phyloP scores from a whole-genome alignment of 2,888 invertebrate species.

The Liodrosophila aerea region DNA sequence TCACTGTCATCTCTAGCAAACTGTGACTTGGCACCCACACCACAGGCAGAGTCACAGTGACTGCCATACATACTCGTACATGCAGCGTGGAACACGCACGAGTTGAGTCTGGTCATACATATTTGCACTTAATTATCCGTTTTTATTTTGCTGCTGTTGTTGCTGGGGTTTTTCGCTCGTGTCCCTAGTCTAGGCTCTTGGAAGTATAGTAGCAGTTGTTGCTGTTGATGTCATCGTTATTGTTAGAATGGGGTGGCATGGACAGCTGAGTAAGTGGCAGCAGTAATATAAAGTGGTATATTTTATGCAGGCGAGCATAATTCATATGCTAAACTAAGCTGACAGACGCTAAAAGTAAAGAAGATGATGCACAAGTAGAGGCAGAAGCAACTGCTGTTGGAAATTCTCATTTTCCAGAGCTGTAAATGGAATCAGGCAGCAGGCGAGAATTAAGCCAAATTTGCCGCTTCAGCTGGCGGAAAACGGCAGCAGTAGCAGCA shows the following conservation, averaged over 20 bases:
- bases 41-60: constrained; percentile 31
- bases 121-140: constrained; percentile 73
- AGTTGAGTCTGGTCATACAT: constrained; percentile 60
- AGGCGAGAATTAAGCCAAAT: constrained; percentile 70
- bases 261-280: constrained; percentile 32
- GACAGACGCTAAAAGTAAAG: constrained; percentile 36
- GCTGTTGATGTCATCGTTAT: constrained; percentile 13
- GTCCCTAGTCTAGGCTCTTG: constrained; percentile 14
- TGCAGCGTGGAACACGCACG: constrained; percentile 56
- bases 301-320: constrained; percentile 67
- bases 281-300: constrained; percentile 44
- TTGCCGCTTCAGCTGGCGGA: constrained; percentile 69
- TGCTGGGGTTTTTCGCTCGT: constrained; percentile 15
- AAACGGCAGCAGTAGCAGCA: constrained; percentile 35
- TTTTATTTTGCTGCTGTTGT: constrained; percentile 38
- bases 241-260: constrained; percentile 11
- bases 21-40: constrained; percentile 50
- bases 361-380: constrained; percentile 24
- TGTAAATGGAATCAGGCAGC: constrained; percentile 41
- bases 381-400: constrained; percentile 32
- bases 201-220: neutral
- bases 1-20: constrained; percentile 41
- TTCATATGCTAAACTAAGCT: constrained; percentile 61
- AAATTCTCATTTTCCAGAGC: constrained; percentile 37
- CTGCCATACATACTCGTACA: constrained; percentile 9